These are phyloP conservation scores for Brachystomella parvula DNA, from an alignment of 1,140 invertebrate species.

Conservation along the genomic window DNA sequence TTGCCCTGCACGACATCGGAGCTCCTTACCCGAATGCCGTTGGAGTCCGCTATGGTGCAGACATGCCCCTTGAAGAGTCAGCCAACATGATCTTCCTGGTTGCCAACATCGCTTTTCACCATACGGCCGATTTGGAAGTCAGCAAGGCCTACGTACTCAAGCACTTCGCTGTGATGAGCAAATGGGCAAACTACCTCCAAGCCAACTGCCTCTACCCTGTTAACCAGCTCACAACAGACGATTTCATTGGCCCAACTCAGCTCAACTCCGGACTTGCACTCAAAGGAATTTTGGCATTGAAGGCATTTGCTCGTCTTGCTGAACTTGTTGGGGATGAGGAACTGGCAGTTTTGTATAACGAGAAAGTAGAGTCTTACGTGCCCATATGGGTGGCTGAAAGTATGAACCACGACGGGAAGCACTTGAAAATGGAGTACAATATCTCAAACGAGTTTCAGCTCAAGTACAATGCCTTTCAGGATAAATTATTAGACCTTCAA, in stretches of 20 bases:
- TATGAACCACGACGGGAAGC: constrained; percentile 15
- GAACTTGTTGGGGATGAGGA: constrained; percentile 12
- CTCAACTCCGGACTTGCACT: constrained; percentile 33
- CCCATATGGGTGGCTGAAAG: constrained; percentile 25
- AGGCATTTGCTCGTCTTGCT: constrained; percentile 25
- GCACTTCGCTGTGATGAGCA: constrained; percentile 17
- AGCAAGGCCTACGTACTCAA: constrained; percentile 4
- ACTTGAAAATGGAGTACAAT: constrained; percentile 36
- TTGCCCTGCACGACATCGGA: constrained; percentile 31
- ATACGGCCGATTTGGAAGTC: not conserved
- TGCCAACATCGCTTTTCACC: constrained; percentile 19
- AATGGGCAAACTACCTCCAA: constrained; percentile 28
- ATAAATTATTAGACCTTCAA: constrained; percentile 24
- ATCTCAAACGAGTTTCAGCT: constrained; percentile 31
- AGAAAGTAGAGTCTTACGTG: constrained; percentile 5
- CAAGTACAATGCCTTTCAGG: constrained; percentile 34
- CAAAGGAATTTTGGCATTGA: constrained; percentile 29
- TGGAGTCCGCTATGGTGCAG: constrained; percentile 19
- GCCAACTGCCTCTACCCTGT: constrained; percentile 29
- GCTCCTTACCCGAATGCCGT: constrained; percentile 25
- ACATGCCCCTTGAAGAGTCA: constrained; percentile 32
- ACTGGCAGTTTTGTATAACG: constrained; percentile 17
- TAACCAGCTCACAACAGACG: constrained; percentile 33
- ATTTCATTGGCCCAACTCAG: constrained; percentile 31
- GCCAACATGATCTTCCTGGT: constrained; percentile 35